Conservation (phyloP, 2,888 invertebrate species). For the Zaprionus lineosus region DNA sequence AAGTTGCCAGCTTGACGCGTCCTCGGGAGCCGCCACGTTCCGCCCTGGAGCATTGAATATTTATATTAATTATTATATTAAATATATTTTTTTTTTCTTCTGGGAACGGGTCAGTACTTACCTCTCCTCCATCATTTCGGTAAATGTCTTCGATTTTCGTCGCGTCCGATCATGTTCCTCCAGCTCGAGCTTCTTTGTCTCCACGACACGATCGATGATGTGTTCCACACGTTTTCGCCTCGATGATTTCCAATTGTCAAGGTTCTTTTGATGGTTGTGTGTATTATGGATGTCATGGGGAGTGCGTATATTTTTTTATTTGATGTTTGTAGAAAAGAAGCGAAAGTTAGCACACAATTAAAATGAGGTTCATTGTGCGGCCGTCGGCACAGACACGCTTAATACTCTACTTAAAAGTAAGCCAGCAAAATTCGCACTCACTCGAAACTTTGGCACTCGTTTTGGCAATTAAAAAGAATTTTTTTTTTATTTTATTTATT, state of each 20-base stretch:
- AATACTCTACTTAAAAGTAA: not conserved
- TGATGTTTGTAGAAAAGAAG: slow-evolving; percentile 42
- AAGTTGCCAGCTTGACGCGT: slow-evolving; percentile 85
- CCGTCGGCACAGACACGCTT: too few species aligned
- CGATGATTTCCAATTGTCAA: slow-evolving; percentile 97
- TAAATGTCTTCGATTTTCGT: slow-evolving; percentile 95
- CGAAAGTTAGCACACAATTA: slow-evolving; percentile 65
- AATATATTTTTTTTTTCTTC: not conserved
- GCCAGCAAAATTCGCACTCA: not conserved
- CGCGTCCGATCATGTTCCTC: slow-evolving; percentile 89
- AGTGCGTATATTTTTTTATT: too few species aligned
- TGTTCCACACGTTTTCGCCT: slow-evolving; percentile 95
- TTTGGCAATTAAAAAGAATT: slow-evolving; percentile 64
- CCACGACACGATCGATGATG: slow-evolving; percentile 94
- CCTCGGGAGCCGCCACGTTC: slow-evolving; percentile 83
- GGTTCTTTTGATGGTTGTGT: slow-evolving; percentile 85
- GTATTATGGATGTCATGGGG: too few species aligned
- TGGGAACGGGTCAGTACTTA: slow-evolving; percentile 80
- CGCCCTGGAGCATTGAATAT: slow-evolving; percentile 70
- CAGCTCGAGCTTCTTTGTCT: slow-evolving; percentile 93
- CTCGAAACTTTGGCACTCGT: slow-evolving; percentile 9
- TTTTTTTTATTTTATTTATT: too few species aligned
- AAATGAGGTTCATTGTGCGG: slow-evolving; percentile 35
- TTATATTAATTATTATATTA: not conserved
- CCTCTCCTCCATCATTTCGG: slow-evolving; percentile 96